Evolutionary conservation across 2,797 vertebrate genomes (phyloP).

Genomic region (Monodelphis domestica): DNA sequence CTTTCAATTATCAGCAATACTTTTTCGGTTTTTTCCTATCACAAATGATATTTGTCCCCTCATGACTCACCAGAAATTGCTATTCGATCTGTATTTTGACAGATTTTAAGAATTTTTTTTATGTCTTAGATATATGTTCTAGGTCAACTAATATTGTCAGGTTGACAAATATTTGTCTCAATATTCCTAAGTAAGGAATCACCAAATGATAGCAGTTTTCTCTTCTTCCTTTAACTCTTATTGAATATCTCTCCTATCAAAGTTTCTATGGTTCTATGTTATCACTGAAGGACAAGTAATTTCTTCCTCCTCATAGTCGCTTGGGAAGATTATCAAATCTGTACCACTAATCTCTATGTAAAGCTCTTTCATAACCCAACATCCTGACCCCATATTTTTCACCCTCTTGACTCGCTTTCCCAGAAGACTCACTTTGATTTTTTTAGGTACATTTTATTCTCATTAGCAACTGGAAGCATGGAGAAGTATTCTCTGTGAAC

Average conservation of each 20-base stretch:
- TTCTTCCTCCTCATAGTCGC: not conserved
- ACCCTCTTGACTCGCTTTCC: not conserved
- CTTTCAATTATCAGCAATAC: too few relatives aligned
- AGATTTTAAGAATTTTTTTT: not conserved
- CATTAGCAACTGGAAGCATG: not conserved
- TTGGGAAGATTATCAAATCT: not conserved
- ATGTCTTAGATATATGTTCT: not conserved
- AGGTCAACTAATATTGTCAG: not conserved
- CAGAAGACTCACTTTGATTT: not conserved
- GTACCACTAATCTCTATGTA: not conserved
- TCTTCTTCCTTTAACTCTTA: not conserved
- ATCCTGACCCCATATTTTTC: not conserved
- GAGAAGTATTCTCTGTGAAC: not conserved
- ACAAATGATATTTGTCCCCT: too few relatives aligned
- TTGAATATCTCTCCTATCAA: not conserved
- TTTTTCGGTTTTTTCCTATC: too few relatives aligned
- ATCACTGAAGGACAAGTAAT: not conserved
- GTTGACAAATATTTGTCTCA: not conserved
- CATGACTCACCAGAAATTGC: too few relatives aligned
- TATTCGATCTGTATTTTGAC: too few relatives aligned
- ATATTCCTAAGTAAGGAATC: not conserved
- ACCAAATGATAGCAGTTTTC: not conserved
- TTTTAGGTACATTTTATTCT: not conserved
- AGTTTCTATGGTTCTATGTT: not conserved
- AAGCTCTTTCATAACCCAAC: not conserved